Conservation (phyloP, 2,888 invertebrate genomes). For the Lasioglossum morio region DNA sequence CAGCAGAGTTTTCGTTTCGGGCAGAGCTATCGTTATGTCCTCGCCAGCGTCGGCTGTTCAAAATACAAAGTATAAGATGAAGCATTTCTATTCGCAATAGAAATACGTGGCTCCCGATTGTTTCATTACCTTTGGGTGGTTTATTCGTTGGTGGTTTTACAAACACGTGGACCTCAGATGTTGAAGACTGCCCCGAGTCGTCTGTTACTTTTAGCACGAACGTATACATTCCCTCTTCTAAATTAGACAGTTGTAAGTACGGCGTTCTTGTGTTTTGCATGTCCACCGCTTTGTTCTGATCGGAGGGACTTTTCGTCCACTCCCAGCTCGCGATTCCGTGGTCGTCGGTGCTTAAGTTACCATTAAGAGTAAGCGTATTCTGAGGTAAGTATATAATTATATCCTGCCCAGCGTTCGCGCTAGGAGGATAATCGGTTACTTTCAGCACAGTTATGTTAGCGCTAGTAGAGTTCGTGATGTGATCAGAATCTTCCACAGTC, state of each 20-base stretch:
- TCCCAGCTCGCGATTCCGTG: conserved; percentile 97
- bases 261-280: conserved; percentile 98
- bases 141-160: conserved; percentile 95
- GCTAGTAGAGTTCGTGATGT: conserved; percentile 92
- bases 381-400: conserved; percentile 96
- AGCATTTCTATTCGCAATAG: not conserved
- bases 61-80: conserved; percentile 38
- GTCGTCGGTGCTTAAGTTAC: conserved; percentile 96
- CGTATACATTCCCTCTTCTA: conserved; percentile 97
- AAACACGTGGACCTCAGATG: conserved; percentile 95
- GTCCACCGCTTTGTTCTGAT: conserved; percentile 95
- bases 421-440: conserved; percentile 97
- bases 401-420: conserved; percentile 96
- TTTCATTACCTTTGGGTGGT: conserved; percentile 89
- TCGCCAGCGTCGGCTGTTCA: conserved; percentile 86
- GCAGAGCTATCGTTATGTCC: conserved; percentile 90
- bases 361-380: conserved; percentile 93
- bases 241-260: conserved; percentile 93
- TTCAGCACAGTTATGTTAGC: conserved; percentile 96
- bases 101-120: not conserved
- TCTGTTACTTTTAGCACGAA: conserved; percentile 97
- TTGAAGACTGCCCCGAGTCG: conserved; percentile 94
- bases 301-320: conserved; percentile 96
- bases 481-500: conserved; percentile 96
- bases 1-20: conserved; percentile 91